A percentile compares a stretch with the other conserved stretches of the same genome.
Conservation (phyloP, 2,888 invertebrate genomes). For the Drosophila eohydei region DNA sequence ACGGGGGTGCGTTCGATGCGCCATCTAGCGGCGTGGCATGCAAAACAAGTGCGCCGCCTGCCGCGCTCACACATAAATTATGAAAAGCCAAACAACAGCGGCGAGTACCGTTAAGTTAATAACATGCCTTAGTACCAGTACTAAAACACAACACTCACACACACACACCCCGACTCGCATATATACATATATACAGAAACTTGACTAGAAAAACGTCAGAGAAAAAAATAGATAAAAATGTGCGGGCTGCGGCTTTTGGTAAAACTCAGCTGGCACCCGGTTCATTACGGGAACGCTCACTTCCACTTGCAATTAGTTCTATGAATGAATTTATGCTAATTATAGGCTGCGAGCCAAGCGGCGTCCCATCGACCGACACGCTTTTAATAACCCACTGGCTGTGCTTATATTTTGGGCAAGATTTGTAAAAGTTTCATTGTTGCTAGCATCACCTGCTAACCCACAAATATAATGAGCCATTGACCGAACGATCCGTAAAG, state of each 20-base stretch:
- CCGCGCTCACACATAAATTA: slow-evolving; percentile 75
- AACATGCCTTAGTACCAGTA: slow-evolving; percentile 61
- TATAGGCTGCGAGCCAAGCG: slow-evolving; percentile 56
- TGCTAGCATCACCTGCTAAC: slow-evolving; percentile 77
- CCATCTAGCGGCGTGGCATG: slow-evolving; percentile 56
- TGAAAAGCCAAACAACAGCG: slow-evolving; percentile 65
- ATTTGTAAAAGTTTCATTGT: slow-evolving; percentile 53
- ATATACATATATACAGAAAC: slow-evolving; percentile 6
- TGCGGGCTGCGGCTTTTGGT: slow-evolving; percentile 34
- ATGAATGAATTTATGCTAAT: slow-evolving; percentile 79
- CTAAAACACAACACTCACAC: slow-evolving; percentile 49
- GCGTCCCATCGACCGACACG: slow-evolving; percentile 66
- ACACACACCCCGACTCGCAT: background rate
- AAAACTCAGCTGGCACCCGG: slow-evolving; percentile 46
- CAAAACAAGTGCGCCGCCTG: slow-evolving; percentile 70
- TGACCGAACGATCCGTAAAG: slow-evolving; percentile 54
- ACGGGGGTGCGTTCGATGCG: slow-evolving; percentile 48
- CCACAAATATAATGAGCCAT: slow-evolving; percentile 81
- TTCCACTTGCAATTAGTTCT: slow-evolving; percentile 77
- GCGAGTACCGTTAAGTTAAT: slow-evolving; percentile 69
- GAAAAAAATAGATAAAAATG: slow-evolving; percentile 27
- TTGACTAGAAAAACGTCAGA: background rate
- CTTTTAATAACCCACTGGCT: slow-evolving; percentile 69
- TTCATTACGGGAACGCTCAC: slow-evolving; percentile 71
- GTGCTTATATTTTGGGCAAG: slow-evolving; percentile 37